These are phyloP conservation scores for Eumaeus atala DNA, from an alignment of 1,140 invertebrate species.

Conservation along the genomic window DNA sequence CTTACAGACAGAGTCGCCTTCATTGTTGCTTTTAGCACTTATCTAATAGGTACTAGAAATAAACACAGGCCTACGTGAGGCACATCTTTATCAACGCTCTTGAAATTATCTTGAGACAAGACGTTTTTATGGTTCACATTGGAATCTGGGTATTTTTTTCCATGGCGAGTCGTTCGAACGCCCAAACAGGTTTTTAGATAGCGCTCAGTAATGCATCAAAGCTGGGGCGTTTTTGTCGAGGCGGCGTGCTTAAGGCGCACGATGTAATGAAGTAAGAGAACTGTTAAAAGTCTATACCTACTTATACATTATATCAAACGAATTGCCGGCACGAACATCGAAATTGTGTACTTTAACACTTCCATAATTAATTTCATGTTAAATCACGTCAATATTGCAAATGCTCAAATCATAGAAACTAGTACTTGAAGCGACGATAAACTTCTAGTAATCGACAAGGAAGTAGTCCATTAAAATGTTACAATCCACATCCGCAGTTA, in stretches of 20 bases:
- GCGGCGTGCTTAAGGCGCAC: slow-evolving; percentile 56
- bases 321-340: no score
- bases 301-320: not conserved
- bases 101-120: slow-evolving; percentile 65
- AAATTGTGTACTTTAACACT: no score
- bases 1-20: slow-evolving; percentile 2
- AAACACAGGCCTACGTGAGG: slow-evolving; percentile 50
- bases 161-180: slow-evolving; percentile 55
- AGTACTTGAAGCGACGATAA: no score
- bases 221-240: slow-evolving; percentile 61
- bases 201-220: slow-evolving; percentile 70
- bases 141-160: slow-evolving; percentile 71
- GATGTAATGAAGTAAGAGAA: slow-evolving; percentile 51
- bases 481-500: no score
- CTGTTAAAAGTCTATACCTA: not conserved
- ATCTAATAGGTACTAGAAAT: slow-evolving; percentile 20
- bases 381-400: no score
- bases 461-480: no score
- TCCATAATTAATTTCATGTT: no score
- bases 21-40: slow-evolving; percentile 7
- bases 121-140: slow-evolving; percentile 70
- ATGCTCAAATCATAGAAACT: no score
- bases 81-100: slow-evolving; percentile 45
- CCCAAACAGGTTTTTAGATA: slow-evolving; percentile 72
- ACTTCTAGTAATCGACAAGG: no score